Evolutionary conservation across 2,113 vertebrate genomes (phyloP), one percentile per base, ranked within the genome.

Genomic region (Salvelinus fontinalis): DNA sequence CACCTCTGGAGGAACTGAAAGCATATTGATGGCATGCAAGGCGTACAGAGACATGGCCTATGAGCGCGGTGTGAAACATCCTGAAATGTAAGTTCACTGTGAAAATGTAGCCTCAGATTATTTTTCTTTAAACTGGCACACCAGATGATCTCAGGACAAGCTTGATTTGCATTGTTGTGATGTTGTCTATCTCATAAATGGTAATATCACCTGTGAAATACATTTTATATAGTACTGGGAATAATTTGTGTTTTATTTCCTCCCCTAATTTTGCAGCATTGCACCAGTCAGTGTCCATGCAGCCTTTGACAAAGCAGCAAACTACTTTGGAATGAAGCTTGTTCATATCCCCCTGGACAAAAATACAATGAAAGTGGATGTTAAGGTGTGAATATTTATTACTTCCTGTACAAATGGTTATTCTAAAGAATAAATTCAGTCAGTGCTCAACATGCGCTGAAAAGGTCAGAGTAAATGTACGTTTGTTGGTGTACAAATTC

Each of bases 1-100:
- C 13, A 94, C 94, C 3, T 94, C 94, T 76, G 98, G 98, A 68
- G 98, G 98, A 0, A 99, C 97, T 0, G 98, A 99, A 87, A 99
- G 98, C 86, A 99, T 99, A 64, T 86, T 99, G 76, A 97, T 99
- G 97, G 98, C 96, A 75, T 99, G 98, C 92, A 99, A 99, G 86
- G 97, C 97, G 0, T 99, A 99, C 90, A 93, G 98, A 85, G 97
- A 99, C 85, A 81, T 99, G 91, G 97, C 97, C 0, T 90, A 94
- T 0, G 97, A 97, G 68, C 95, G 93, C 0, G 97, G 97, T 16
- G 92, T 99, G 86, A 96, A 92, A 84, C 88, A 93, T 75, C 98
- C 98, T 75, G 98, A 99, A 93, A 98, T 99, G 98, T 99, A 94
- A 84, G 95, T 83, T 1, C 0, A 24, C 16, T 65, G 64, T 75